Evolutionary conservation across 2,888 invertebrate species (phyloP).

Genomic region (Orthonychiurus folsomi): DNA sequence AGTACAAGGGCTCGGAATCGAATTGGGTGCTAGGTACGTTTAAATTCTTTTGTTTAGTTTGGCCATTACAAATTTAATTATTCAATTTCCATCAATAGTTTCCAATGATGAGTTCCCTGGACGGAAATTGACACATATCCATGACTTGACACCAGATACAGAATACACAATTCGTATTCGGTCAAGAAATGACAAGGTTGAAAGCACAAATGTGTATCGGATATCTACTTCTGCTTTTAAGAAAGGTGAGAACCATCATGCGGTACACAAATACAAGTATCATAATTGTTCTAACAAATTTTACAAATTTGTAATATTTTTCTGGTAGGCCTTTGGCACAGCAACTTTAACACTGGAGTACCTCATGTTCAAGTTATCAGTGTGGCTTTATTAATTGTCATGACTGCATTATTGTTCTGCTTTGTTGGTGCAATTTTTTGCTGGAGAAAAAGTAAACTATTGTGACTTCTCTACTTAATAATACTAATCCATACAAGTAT

Average conservation of each 20-base stretch:
- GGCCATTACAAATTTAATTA: too few relatives aligned
- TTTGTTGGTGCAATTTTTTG: background rate
- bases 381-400: background rate
- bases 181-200: conserved; percentile 60
- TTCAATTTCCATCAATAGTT: too few relatives aligned
- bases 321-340: background rate
- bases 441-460: background rate
- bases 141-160: conserved; percentile 57
- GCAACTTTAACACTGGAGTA: too few relatives aligned
- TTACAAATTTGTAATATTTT: background rate
- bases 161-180: conserved; percentile 62
- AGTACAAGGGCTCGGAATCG: conserved; percentile 57
- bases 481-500: too few relatives aligned
- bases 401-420: background rate
- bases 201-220: conserved; percentile 45
- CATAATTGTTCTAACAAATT: background rate
- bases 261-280: too few relatives aligned
- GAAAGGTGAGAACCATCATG: too few relatives aligned
- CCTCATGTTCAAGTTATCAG: background rate
- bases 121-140: conserved; percentile 46
- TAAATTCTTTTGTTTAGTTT: conserved; percentile 12
- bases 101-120: background rate
- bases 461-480: too few relatives aligned
- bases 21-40: conserved; percentile 58
- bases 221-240: background rate